A percentile compares a stretch with the other conserved stretches of the same genome.
phyloP scores from a whole-genome alignment of 2,113 vertebrate species.

The Colinus virginianus region DNA sequence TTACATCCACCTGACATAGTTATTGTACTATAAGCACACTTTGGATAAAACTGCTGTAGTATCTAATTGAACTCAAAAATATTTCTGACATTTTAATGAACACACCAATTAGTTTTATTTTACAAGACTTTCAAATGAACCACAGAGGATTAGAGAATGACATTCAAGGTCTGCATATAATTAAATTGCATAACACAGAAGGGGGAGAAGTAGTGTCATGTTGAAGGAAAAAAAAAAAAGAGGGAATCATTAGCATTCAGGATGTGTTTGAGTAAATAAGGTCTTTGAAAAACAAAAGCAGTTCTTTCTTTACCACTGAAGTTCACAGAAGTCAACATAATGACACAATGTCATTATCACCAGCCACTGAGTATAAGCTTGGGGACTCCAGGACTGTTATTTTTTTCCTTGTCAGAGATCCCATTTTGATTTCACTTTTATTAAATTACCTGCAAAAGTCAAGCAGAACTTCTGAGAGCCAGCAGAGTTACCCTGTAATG shows the following conservation, averaged over 20 bases:
- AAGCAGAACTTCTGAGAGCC: neutral
- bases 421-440: neutral
- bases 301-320: neutral
- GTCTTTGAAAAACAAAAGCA: neutral
- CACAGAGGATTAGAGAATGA: slow-evolving; percentile 75
- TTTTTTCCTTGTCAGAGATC: neutral
- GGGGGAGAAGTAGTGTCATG: neutral
- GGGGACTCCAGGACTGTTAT: neutral
- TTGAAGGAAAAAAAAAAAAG: slow-evolving; percentile 31
- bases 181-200: slow-evolving; percentile 63
- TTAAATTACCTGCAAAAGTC: neutral
- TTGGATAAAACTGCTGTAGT: slow-evolving; percentile 71
- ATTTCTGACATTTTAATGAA: slow-evolving; percentile 81
- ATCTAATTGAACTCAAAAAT: slow-evolving; percentile 78
- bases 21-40: slow-evolving; percentile 70
- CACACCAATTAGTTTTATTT: slow-evolving; percentile 75
- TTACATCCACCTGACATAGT: slow-evolving; percentile 70
- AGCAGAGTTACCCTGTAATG: fast-evolving
- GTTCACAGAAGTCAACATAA: neutral
- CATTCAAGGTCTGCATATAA: slow-evolving; percentile 71
- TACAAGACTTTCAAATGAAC: slow-evolving; percentile 73
- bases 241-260: neutral
- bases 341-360: neutral
- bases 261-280: slow-evolving; percentile 55
- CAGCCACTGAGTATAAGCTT: neutral